phyloP scores from a whole-genome alignment of 2,113 vertebrate genomes.

The Gambusia affinis region DNA sequence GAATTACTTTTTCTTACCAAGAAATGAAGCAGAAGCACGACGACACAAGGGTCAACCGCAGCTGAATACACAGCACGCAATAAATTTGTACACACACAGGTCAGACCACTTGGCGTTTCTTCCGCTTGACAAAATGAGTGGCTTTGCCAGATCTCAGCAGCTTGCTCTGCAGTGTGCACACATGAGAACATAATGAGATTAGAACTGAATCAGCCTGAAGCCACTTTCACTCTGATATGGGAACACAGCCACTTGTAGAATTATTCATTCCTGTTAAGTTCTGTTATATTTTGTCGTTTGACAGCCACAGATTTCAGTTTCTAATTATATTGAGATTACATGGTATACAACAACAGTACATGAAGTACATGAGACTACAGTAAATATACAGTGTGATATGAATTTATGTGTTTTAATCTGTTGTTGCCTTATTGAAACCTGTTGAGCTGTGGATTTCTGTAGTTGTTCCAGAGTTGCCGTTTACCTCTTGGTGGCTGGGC shows the following conservation, averaged over 20 bases:
- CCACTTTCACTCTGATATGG: conserved; percentile 23
- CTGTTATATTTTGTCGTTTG: neutral
- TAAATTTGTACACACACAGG: conserved; percentile 15
- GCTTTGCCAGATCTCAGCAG: conserved; percentile 17
- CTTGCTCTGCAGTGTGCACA: neutral
- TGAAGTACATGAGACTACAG: no score
- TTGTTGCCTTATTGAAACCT: neutral
- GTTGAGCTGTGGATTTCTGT: neutral
- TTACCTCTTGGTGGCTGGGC: no score
- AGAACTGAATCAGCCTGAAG: conserved; percentile 25
- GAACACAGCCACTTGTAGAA: neutral
- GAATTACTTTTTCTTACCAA: conserved; percentile 28
- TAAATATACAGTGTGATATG: neutral
- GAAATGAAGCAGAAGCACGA: conserved; percentile 31
- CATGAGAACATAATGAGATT: conserved; percentile 24
- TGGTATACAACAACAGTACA: no score
- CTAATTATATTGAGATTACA: neutral
- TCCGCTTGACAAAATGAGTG: conserved; percentile 37
- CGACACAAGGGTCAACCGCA: conserved; percentile 4
- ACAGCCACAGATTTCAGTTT: neutral
- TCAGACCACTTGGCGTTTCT: conserved; percentile 17
- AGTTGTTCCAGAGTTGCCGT: neutral
- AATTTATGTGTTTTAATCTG: neutral
- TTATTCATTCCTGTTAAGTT: neutral
- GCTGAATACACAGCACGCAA: conserved; percentile 1